Evolutionary conservation across 2,797 vertebrate species (phyloP), one percentile per base, ranked within the genome.

Genomic region (Characodon lateralis): DNA sequence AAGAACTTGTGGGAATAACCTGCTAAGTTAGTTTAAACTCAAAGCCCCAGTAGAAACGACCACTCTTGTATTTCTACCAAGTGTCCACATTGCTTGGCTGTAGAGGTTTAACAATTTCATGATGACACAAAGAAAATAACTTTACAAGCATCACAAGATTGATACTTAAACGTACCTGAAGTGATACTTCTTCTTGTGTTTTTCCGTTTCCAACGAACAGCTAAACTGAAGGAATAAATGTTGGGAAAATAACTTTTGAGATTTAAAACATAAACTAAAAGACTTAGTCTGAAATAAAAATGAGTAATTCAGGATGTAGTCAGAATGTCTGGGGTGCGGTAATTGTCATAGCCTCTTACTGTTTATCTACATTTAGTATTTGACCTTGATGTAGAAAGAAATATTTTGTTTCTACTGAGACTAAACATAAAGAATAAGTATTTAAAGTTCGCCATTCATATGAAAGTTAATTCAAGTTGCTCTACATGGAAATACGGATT

Each of bases 1-100:
- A 22, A 9, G 51, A 80, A 71, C 7, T 74, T 24, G n/a, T 71
- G 55, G 41, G 75, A 83, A 81, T 77, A 71, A 80, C 81, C 74
- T 74, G 24, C 58, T 77, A 80, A 84, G 50, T 76, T 73, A 78
- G 77, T 48, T 53, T 51, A 39, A 82, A 70, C 61, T 39, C 14
- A 48, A 71, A 80, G 55, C 46, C 22, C 78, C 75, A 80, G 85
- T 71, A 3, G 39, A 75, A 65, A 51, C 48, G 39, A 18, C 55
- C 18, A 48, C 71, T 35, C 46, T 46, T 82, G 53, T 78, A 26
- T 76, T 78, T 72, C 43, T 70, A 50, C 51, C 41, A 28, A 70
- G 55, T 72, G 61, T 79, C 73, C 70, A 46, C 77, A 59, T 50
- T 16, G 43, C 50, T 77, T 66, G 31, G 24, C 58, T 71, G 46